Percentiles rank a stretch among this genome's conserved stretches.
These are phyloP conservation scores for Bicyclus anynana DNA, from an alignment of 1,140 invertebrate species.

Conservation along the genomic window DNA sequence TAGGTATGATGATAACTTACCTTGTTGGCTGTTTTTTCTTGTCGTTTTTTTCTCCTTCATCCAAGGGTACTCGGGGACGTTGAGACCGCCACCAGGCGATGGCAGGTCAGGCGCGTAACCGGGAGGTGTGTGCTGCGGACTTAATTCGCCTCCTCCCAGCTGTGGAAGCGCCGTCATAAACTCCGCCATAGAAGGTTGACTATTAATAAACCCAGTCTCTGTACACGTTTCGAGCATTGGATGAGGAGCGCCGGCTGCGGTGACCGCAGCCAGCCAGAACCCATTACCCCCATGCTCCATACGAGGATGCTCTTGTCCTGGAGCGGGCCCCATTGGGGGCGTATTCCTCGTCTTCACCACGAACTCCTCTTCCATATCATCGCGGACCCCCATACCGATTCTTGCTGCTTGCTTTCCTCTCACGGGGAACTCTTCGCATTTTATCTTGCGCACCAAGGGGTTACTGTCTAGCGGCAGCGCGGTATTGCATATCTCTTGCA, in stretches of 20 bases:
- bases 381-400: constrained; percentile 70
- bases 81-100: constrained; percentile 82
- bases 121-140: constrained; percentile 77
- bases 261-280: constrained; percentile 73
- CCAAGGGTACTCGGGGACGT: constrained; percentile 96
- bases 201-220: constrained; percentile 94
- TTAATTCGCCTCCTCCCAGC: constrained; percentile 79
- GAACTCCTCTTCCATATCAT: constrained; percentile 76
- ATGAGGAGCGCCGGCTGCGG: constrained; percentile 69
- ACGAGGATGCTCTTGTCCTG: constrained; percentile 54
- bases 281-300: constrained; percentile 70
- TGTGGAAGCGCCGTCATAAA: constrained; percentile 91
- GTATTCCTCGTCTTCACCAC: constrained; percentile 71
- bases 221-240: constrained; percentile 75
- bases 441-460: constrained; percentile 74
- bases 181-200: constrained; percentile 94
- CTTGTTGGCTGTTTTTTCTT: constrained; percentile 92
- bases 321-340: constrained; percentile 60
- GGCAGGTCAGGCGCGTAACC: constrained; percentile 79
- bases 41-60: constrained; percentile 99
- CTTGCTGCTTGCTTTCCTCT: constrained; percentile 63
- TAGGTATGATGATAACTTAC: constrained; percentile 77
- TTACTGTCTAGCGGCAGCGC: constrained; percentile 73
- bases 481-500: constrained; percentile 78
- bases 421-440: constrained; percentile 76